Evolutionary conservation across 2,888 invertebrate species (phyloP).

Genomic region (Arenicola marina): DNA sequence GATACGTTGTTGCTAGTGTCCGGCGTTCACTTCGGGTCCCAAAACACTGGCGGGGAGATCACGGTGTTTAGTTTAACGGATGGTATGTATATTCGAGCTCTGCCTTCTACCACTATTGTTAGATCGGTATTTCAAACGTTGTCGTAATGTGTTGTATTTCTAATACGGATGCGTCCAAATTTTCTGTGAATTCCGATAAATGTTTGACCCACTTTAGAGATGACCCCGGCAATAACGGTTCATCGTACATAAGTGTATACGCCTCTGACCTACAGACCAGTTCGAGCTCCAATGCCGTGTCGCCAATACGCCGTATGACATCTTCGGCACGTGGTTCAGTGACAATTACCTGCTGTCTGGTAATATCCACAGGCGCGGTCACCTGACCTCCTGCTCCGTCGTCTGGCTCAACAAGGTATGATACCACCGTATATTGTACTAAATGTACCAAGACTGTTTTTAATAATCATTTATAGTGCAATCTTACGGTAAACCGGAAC

Average conservation of each 20-base stretch:
- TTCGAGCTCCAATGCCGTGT: constrained; percentile 68
- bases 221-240: too few species aligned
- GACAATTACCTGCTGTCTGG: constrained; percentile 80
- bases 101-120: not conserved
- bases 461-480: too few species aligned
- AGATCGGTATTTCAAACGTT: not conserved
- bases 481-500: too few species aligned
- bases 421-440: too few species aligned
- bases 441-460: too few species aligned
- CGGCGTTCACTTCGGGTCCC: constrained; percentile 80
- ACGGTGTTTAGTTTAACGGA: constrained; percentile 75
- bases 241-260: too few species aligned
- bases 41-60: constrained; percentile 83
- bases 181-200: too few species aligned
- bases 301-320: constrained; percentile 82
- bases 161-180: too few species aligned
- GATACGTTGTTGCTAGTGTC: constrained; percentile 81
- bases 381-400: constrained; percentile 67
- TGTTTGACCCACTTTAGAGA: too few species aligned
- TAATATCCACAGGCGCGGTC: constrained; percentile 79
- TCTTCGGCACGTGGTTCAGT: constrained; percentile 88
- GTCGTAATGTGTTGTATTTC: not conserved
- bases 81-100: not conserved
- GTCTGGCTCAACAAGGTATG: constrained; percentile 76
- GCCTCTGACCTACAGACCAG: constrained; percentile 66